Percentiles rank a stretch among this genome's conserved stretches.
Evolutionary conservation across 2,113 vertebrate species (phyloP).

Genomic region (Passer domesticus): DNA sequence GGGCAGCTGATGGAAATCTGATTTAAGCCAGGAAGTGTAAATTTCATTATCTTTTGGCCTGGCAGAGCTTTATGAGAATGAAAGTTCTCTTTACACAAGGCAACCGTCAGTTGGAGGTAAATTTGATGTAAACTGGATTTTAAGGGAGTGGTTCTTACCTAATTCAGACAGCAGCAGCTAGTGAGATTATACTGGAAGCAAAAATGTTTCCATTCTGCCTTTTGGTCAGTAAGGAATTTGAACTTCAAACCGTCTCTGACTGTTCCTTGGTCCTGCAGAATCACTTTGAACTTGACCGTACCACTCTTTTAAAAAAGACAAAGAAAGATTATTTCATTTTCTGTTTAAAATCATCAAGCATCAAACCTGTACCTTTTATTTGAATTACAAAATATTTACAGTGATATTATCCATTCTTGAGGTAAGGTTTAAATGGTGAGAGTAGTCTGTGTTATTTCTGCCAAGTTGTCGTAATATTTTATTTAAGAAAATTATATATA

Average conservation of each 20-base stretch:
- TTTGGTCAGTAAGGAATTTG: not conserved
- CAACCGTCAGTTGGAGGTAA: not conserved
- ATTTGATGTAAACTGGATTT: not conserved
- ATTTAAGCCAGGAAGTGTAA: not conserved
- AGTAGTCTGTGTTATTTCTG: not conserved
- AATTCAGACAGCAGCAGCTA: not conserved
- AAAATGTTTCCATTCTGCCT: not conserved
- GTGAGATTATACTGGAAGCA: not conserved
- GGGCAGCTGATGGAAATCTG: constrained; percentile 23
- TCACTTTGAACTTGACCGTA: not conserved
- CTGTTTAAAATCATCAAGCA: not conserved
- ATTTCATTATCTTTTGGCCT: not conserved
- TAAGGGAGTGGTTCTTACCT: not conserved
- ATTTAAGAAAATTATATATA: not conserved
- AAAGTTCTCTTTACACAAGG: not conserved
- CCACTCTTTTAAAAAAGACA: not conserved
- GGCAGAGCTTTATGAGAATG: not conserved
- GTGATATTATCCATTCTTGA: not conserved
- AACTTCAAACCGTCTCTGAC: not conserved
- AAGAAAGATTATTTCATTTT: not conserved
- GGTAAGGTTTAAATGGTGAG: not conserved
- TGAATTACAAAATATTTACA: not conserved
- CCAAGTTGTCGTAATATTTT: not conserved
- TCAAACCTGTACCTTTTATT: not conserved
- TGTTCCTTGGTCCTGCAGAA: not conserved